Percentiles rank a stretch among this genome's conserved stretches.
Evolutionary conservation across 1,140 invertebrate species (phyloP).

Genomic region (Samia ricini): DNA sequence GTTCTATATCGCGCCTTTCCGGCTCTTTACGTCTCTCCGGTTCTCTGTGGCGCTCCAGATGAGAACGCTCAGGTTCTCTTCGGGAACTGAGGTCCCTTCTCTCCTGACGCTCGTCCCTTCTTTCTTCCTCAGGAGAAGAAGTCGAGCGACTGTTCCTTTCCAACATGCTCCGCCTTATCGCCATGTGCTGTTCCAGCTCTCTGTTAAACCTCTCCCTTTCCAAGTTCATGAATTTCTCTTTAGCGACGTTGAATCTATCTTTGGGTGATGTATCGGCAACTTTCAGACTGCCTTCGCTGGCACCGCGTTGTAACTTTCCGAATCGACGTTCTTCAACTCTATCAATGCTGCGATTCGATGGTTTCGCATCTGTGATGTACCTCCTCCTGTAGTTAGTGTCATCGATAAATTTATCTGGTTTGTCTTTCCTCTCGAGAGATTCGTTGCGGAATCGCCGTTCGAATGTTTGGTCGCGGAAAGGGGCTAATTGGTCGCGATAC

Average conservation of each 20-base stretch:
- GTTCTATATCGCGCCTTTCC: slow-evolving; percentile 49
- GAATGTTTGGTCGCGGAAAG: slow-evolving; percentile 62
- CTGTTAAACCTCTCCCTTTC: slow-evolving; percentile 83
- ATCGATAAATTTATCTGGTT: slow-evolving; percentile 55
- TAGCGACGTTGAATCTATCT: slow-evolving; percentile 89
- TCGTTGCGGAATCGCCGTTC: slow-evolving; percentile 66
- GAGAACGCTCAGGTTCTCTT: slow-evolving; percentile 66
- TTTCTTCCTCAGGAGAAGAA: slow-evolving; percentile 74
- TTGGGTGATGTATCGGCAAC: slow-evolving; percentile 79
- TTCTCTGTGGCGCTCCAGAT: slow-evolving; percentile 62
- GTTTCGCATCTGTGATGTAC: slow-evolving; percentile 63
- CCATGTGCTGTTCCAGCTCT: slow-evolving; percentile 74
- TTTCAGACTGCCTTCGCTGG: slow-evolving; percentile 69
- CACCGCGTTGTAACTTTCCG: slow-evolving; percentile 61
- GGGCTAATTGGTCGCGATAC: slow-evolving; percentile 56
- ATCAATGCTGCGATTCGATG: slow-evolving; percentile 66
- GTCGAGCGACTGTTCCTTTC: slow-evolving; percentile 73
- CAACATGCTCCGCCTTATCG: slow-evolving; percentile 69
- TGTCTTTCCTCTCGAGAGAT: slow-evolving; percentile 56
- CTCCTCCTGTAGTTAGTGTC: slow-evolving; percentile 58
- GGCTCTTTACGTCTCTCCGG: slow-evolving; percentile 60
- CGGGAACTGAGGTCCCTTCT: slow-evolving; percentile 59
- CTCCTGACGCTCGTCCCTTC: slow-evolving; percentile 64
- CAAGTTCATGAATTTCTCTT: slow-evolving; percentile 88
- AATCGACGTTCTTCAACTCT: slow-evolving; percentile 61